A percentile compares a stretch with the other conserved stretches of the same genome.
Conservation (phyloP, 2,888 invertebrate species). For the Melanotus villosus region DNA sequence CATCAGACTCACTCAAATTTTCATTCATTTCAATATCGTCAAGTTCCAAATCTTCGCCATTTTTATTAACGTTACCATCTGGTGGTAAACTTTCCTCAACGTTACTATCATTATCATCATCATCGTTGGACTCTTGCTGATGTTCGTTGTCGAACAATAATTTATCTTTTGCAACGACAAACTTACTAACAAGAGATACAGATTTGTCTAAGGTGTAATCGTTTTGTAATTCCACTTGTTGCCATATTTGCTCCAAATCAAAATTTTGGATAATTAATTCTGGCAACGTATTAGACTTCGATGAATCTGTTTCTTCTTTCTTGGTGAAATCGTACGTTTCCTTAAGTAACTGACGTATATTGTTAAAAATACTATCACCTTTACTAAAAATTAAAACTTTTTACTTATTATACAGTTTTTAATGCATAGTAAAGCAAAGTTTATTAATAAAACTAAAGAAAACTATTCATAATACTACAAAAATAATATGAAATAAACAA, state of each 20-base stretch:
- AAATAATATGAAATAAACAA: too few species aligned
- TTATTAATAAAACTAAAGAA: background rate
- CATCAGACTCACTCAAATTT: slow-evolving; percentile 53
- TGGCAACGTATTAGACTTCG: slow-evolving; percentile 73
- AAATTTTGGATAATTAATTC: slow-evolving; percentile 84
- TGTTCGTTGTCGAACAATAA: slow-evolving; percentile 56
- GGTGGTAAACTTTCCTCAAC: slow-evolving; percentile 16
- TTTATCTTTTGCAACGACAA: slow-evolving; percentile 70
- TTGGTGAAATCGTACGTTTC: slow-evolving; percentile 79
- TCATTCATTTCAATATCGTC: slow-evolving; percentile 55
- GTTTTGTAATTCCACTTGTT: slow-evolving; percentile 90
- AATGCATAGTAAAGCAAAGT: too few species aligned
- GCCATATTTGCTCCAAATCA: slow-evolving; percentile 96
- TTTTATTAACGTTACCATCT: background rate
- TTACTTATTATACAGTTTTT: too few species aligned
- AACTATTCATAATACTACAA: slow-evolving; percentile 18
- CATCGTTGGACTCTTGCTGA: slow-evolving; percentile 51
- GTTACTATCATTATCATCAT: slow-evolving; percentile 46
- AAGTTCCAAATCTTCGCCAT: slow-evolving; percentile 35
- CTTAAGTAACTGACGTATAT: slow-evolving; percentile 77
- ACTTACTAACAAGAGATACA: slow-evolving; percentile 74
- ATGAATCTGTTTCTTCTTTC: slow-evolving; percentile 68
- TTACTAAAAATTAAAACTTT: slow-evolving; percentile 67
- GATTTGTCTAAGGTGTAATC: slow-evolving; percentile 72
- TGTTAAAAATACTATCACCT: slow-evolving; percentile 71